Percentiles rank a stretch among this genome's conserved stretches.
Conservation (phyloP, 2,797 vertebrate species). For the Sebastes miniatus region DNA sequence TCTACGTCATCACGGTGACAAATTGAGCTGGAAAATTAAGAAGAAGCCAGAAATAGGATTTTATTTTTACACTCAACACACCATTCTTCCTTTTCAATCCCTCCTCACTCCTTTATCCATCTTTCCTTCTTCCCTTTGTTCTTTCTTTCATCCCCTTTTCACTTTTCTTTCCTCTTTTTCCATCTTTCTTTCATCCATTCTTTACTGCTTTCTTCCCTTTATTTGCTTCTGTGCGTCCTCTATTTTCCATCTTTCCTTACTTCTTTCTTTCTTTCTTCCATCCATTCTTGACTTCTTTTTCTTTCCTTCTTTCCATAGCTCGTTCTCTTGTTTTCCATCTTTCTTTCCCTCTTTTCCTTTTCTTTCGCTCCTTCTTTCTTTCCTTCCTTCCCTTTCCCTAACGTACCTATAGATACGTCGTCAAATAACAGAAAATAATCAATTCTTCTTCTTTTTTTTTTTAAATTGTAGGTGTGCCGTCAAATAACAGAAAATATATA, state of each 20-base stretch:
- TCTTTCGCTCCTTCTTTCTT: not conserved
- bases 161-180: not conserved
- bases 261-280: not conserved
- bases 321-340: not conserved
- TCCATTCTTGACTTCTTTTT: no score
- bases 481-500: no score
- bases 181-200: not conserved
- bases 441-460: no score
- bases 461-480: no score
- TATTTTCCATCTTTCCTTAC: not conserved
- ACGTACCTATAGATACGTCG: no score
- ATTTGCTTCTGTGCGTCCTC: not conserved
- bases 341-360: not conserved
- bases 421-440: no score
- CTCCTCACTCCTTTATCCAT: not conserved
- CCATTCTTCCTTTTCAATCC: not conserved
- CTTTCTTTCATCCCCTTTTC: not conserved
- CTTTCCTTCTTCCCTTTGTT: not conserved
- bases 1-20: not conserved
- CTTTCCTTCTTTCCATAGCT: no score
- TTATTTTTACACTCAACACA: not conserved
- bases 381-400: no score
- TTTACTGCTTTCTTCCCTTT: not conserved
- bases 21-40: conserved; percentile 9
- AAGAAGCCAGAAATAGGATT: conserved; percentile 8